Conservation (phyloP, 2,113 vertebrate species). For the Syngnathus typhle region DNA sequence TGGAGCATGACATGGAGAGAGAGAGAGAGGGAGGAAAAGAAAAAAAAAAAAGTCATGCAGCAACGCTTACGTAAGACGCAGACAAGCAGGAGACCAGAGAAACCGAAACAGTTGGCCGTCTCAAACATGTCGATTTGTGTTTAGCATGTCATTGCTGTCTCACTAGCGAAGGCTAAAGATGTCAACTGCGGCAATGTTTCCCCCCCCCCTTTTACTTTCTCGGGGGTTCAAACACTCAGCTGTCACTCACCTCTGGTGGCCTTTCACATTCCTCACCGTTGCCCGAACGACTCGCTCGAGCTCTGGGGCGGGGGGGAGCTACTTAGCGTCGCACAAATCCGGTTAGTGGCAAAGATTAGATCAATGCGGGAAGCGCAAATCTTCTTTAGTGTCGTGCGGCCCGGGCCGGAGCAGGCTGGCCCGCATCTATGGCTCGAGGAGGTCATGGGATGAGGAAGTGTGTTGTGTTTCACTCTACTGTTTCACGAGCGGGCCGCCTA, state of each 20-base stretch:
- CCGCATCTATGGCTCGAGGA: conserved; percentile 7
- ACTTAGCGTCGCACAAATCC: conserved; percentile 65
- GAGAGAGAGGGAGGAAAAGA: too few relatives aligned
- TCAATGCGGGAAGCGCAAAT: conserved; percentile 47
- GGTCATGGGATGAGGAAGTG: conserved; percentile 14
- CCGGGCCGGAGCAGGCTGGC: conserved; percentile 33
- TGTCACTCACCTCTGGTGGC: conserved; percentile 42
- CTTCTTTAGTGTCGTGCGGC: conserved; percentile 56
- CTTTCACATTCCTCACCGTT: conserved; percentile 50
- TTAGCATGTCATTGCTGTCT: not conserved
- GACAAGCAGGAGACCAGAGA: conserved; percentile 33
- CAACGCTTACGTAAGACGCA: conserved; percentile 47
- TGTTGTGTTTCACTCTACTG: conserved; percentile 25
- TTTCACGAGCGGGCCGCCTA: conserved; percentile 9
- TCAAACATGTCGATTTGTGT: not conserved
- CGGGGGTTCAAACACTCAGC: conserved; percentile 38
- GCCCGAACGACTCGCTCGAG: conserved; percentile 38
- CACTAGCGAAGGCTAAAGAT: conserved; percentile 32
- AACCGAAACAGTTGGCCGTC: not conserved
- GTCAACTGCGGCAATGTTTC: conserved; percentile 20
- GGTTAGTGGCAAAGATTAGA: conserved; percentile 67
- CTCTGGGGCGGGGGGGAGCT: conserved; percentile 38
- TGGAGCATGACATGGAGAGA: conserved; percentile 49
- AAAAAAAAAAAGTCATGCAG: conserved; percentile 24
- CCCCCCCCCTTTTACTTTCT: conserved; percentile 37